Evolutionary conservation across 1,140 invertebrate species (phyloP).

Genomic region (Acyrthosiphon pisum): DNA sequence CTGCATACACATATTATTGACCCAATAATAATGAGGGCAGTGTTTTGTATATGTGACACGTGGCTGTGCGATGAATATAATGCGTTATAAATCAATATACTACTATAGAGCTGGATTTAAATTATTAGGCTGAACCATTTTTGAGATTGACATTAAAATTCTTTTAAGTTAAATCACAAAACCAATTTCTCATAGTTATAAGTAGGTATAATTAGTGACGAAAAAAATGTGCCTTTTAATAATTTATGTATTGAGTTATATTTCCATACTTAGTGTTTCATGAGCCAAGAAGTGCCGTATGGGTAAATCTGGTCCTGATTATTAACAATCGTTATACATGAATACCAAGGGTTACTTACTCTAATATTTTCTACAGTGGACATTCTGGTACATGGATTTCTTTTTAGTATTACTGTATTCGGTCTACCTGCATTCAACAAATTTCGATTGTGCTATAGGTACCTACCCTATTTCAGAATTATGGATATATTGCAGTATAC

Average conservation of each 20-base stretch:
- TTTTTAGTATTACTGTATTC: too few species aligned
- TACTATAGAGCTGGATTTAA: not conserved
- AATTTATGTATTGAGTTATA: not conserved
- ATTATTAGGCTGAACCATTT: not conserved
- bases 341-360: too few species aligned
- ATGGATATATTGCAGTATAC: too few species aligned
- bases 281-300: too few species aligned
- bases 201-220: not conserved
- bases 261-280: not conserved
- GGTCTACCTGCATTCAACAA: too few species aligned
- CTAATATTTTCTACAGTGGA: too few species aligned
- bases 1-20: not conserved
- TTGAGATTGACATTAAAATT: not conserved
- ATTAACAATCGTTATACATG: too few species aligned
- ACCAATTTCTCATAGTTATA: not conserved
- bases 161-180: not conserved
- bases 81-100: not conserved
- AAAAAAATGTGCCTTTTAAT: not conserved
- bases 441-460: too few species aligned
- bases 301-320: too few species aligned
- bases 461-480: too few species aligned
- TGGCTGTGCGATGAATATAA: not conserved
- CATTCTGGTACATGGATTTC: too few species aligned
- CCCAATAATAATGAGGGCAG: not conserved
- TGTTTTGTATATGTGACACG: not conserved